phyloP scores from a whole-genome alignment of 23 tunicate genomes.

The Styela plicata region DNA sequence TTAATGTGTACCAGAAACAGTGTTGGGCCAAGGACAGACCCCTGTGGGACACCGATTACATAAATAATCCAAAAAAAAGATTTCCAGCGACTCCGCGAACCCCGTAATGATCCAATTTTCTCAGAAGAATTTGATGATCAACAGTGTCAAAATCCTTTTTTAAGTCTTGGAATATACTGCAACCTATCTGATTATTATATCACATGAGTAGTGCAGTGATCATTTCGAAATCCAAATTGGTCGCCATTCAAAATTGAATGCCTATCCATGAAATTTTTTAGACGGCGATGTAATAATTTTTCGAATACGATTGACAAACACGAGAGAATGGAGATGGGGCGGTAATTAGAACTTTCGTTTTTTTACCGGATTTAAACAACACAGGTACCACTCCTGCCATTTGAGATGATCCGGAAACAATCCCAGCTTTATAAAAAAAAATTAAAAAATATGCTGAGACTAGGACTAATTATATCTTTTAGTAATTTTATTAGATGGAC shows the following conservation, averaged over 20 bases:
- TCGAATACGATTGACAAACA: not conserved
- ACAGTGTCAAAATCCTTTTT: not conserved
- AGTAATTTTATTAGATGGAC: no score
- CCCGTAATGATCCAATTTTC: not conserved
- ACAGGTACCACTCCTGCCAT: not conserved
- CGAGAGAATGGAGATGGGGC: not conserved
- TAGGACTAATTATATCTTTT: not conserved
- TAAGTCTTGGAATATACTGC: not conserved
- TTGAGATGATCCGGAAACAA: not conserved
- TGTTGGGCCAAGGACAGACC: not conserved
- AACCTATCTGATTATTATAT: not conserved
- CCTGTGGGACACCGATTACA: not conserved
- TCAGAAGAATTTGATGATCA: not conserved
- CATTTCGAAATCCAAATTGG: not conserved
- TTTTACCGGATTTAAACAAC: not conserved
- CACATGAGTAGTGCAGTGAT: not conserved
- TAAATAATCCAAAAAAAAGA: not conserved
- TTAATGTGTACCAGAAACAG: not conserved
- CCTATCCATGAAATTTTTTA: not conserved
- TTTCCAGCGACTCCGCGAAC: not conserved
- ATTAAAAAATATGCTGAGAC: not conserved
- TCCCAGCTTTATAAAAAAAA: not conserved
- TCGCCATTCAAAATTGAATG: not conserved
- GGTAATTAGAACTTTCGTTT: not conserved
- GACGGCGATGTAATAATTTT: not conserved